phyloP scores from a whole-genome alignment of 2,797 vertebrate genomes.

The Tachyglossus aculeatus region DNA sequence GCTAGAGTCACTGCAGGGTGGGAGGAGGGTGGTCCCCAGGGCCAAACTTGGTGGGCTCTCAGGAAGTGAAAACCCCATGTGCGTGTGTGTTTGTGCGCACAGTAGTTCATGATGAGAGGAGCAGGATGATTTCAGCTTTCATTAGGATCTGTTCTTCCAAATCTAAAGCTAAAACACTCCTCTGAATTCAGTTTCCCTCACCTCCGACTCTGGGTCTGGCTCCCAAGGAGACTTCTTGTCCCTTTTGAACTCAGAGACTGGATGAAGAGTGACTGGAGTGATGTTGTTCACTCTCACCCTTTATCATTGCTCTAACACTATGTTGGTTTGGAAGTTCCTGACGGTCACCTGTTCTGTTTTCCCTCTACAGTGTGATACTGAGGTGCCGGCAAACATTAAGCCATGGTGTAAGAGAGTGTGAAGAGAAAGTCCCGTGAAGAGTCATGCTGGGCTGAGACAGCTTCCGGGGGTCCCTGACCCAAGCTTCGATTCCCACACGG shows the following conservation, averaged over 20 bases:
- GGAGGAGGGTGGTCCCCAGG: not conserved
- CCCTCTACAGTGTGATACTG: slow-evolving; percentile 80
- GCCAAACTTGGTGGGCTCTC: rapidly evolving
- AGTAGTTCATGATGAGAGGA: not conserved
- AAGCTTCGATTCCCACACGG: no score
- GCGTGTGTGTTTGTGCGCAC: not conserved
- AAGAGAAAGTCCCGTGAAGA: slow-evolving; percentile 6
- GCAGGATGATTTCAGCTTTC: not conserved
- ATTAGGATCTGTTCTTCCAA: not conserved
- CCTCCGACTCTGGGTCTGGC: not conserved
- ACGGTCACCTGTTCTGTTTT: not conserved
- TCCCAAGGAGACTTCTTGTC: not conserved
- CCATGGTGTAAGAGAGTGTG: slow-evolving; percentile 89
- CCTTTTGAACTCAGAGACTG: not conserved
- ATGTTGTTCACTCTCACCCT: not conserved
- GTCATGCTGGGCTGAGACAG: no score
- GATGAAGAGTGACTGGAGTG: not conserved
- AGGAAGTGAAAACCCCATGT: not conserved
- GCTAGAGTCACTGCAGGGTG: no score
- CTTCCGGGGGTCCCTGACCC: no score
- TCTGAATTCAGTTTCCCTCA: rapidly evolving
- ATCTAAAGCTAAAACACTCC: not conserved
- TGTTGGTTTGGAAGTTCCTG: not conserved
- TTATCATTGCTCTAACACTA: not conserved
- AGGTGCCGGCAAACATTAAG: slow-evolving; percentile 79